A percentile compares a stretch with the other conserved stretches of the same genome.
These are phyloP conservation scores for Scrobipalpa costella DNA, from an alignment of 2,888 invertebrate genomes.

Conservation along the genomic window DNA sequence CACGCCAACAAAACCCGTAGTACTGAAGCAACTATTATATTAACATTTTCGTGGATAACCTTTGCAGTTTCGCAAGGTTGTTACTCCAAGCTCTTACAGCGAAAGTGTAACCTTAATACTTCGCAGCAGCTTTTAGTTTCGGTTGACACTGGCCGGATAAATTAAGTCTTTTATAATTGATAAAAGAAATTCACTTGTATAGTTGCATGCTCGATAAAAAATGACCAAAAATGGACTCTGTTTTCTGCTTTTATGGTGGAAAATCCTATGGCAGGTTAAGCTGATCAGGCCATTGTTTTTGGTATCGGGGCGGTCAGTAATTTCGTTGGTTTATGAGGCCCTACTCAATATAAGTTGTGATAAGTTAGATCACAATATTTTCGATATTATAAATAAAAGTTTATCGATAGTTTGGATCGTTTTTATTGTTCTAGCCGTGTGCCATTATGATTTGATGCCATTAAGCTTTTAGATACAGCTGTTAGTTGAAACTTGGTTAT, in stretches of 20 bases:
- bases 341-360: constrained; percentile 63
- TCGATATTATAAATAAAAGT: constrained; percentile 35
- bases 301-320: constrained; percentile 67
- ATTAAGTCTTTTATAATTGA: constrained; percentile 74
- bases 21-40: constrained; percentile 81
- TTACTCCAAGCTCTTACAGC: constrained; percentile 44
- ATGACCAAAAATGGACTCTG: constrained; percentile 53
- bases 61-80: constrained; percentile 64
- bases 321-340: constrained; percentile 74
- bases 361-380: constrained; percentile 50
- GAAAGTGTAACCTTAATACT: constrained; percentile 40
- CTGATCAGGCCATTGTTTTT: constrained; percentile 71
- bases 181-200: constrained; percentile 74
- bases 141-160: constrained; percentile 38
- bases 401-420: constrained; percentile 18
- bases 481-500: not conserved
- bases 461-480: not conserved
- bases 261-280: constrained; percentile 40
- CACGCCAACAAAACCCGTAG: constrained; percentile 81
- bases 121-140: constrained; percentile 35
- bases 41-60: constrained; percentile 81
- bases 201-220: constrained; percentile 64
- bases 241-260: constrained; percentile 39
- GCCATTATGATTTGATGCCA: constrained; percentile 1
- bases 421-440: constrained; percentile 17